phyloP scores from a whole-genome alignment of 1,140 invertebrate genomes.

The Oreohelix idahoensis region DNA sequence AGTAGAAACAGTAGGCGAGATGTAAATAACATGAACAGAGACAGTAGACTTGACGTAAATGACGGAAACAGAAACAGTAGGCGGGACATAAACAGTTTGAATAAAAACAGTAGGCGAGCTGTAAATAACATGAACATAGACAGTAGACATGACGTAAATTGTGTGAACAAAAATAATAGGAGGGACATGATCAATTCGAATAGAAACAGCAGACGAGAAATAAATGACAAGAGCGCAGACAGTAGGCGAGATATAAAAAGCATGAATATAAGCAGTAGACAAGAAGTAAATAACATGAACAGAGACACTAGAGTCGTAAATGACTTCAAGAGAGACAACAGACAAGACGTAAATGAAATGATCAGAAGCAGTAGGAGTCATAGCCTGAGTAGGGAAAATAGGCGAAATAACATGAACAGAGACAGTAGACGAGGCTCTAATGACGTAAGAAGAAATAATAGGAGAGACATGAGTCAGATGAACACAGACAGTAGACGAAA shows the following conservation, averaged over 20 bases:
- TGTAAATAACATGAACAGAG: not conserved
- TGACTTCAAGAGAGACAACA: not conserved
- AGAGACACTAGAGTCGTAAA: not conserved
- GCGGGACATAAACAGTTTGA: not conserved
- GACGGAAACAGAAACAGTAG: not conserved
- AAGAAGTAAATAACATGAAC: not conserved
- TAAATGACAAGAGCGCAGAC: not conserved
- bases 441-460: not conserved
- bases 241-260: not conserved
- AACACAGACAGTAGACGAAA: not conserved
- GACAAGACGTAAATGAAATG: not conserved
- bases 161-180: not conserved
- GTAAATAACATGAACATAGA: not conserved
- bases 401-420: not conserved
- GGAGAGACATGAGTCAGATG: not conserved
- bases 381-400: not conserved
- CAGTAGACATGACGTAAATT: not conserved
- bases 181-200: not conserved
- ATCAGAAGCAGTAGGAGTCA: not conserved
- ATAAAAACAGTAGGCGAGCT: not conserved
- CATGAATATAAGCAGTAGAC: not conserved
- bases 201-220: not conserved
- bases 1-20: not conserved
- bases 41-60: not conserved
- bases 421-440: not conserved